Percentiles rank a stretch among this genome's conserved stretches.
phyloP scores from a whole-genome alignment of 2,113 vertebrate species.

The Sinocyclocheilus anshuiensis region DNA sequence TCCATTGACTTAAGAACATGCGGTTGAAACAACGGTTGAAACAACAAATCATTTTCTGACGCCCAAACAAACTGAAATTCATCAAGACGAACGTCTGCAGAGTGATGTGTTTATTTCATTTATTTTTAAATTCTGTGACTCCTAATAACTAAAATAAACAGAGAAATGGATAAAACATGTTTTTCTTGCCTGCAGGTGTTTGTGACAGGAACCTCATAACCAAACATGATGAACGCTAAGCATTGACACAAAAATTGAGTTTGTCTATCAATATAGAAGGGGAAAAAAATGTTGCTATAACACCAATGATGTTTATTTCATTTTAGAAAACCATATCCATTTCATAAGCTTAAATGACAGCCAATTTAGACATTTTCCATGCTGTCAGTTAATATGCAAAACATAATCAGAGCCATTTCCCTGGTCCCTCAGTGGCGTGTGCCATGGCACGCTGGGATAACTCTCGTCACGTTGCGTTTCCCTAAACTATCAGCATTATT shows the following conservation, averaged over 20 bases:
- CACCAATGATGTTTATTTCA: slow-evolving; percentile 61
- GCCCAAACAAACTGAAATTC: slow-evolving; percentile 4
- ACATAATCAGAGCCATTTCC: slow-evolving; percentile 48
- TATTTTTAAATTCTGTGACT: slow-evolving; percentile 22
- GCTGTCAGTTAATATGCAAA: slow-evolving; percentile 64
- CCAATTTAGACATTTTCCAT: slow-evolving; percentile 46
- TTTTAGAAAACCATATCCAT: slow-evolving; percentile 60
- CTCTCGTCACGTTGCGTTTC: slow-evolving; percentile 69
- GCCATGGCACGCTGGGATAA: slow-evolving; percentile 53
- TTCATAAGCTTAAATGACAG: slow-evolving; percentile 70
- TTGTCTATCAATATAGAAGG: slow-evolving; percentile 60
- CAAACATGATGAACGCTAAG: slow-evolving; percentile 48
- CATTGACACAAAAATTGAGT: slow-evolving; percentile 59
- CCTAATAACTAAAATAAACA: not conserved
- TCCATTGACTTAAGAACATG: not conserved
- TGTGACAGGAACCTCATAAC: slow-evolving; percentile 48
- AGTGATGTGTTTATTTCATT: slow-evolving; percentile 28
- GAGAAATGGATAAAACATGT: slow-evolving; percentile 47
- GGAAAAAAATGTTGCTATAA: slow-evolving; percentile 54
- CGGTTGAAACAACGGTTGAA: not conserved
- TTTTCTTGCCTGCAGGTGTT: slow-evolving; percentile 55
- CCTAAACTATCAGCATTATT: slow-evolving; percentile 74
- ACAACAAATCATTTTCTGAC: not conserved
- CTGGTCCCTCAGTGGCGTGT: slow-evolving; percentile 16
- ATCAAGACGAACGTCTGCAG: slow-evolving; percentile 4